Evolutionary conservation across 2,797 vertebrate species (phyloP), one percentile per base, ranked within the genome.

Genomic region (Hyperoplus immaculatus): DNA sequence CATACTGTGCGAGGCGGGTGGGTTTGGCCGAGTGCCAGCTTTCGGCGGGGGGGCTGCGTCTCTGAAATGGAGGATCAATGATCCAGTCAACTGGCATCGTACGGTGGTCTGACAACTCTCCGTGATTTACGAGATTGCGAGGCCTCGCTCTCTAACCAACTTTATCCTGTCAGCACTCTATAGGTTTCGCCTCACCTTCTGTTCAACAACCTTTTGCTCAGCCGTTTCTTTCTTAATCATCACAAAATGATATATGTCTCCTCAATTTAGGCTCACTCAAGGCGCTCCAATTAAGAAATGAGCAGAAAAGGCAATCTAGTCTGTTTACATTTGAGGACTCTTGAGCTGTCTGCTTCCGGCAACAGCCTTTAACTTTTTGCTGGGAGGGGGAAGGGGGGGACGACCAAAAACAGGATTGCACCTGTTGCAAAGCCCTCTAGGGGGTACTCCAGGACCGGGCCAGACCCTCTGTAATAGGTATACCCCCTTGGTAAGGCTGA

Each of bases 21-120:
- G 76, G 69, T 80, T 84, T 88, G 88, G 89, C 78, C 9, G 18
- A 61, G 58, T 75, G 86, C 78, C 85, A 90, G 73, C 67, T 38
- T 77, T 68, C 67, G 15, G 61, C 77, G 47, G 78, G 83, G 83
- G 81, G 76, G 55, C 29, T 29, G 29, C 39, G 16, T 86, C 75
- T 81, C 77, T 85, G 83, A 80, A 81, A 89, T 87, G 77, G 49
- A 93, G 72, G 80, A 93, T 91, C 90, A 92, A 93, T 93, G 92
- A 84, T 78, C 77, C 61, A 72, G 86, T 90, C 88, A 88, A 66
- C 60, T 57, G 3, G 84, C 81, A 65, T 85, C 83, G 51, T 85
- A 84, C 80, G 86, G 85, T 77, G 83, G 82, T 88, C 78, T 77
- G 81, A 79, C 90, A 89, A 75, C 3, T 5, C 49, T 72, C 75